Base-by-base conservation (phyloP, 1,140 invertebrate genomes). In the Lordiphosa stackelbergi region DNA sequence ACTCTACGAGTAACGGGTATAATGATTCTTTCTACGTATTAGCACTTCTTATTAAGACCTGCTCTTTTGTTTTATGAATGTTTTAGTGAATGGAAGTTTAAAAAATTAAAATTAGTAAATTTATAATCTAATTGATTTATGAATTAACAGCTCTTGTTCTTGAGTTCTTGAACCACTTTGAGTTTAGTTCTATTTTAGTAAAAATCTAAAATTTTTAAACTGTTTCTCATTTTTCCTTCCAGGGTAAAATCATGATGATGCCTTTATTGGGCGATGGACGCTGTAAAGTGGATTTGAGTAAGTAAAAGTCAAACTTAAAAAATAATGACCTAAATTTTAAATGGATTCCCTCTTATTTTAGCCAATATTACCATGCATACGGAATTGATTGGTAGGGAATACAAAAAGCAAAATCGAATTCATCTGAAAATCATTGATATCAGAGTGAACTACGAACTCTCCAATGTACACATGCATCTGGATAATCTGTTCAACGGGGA, bases 401-500 rank as follows among this genome's bases (percentile, higher is more conserved):
- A 91, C 12, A 63, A 85, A 8, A 88, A 89, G 51, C 58, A 86
- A 28, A 59, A 62, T 7, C 73, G 87, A 3, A 48, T 86, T 53
- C 90, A 91, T 66, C 90, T 91, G 28, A 89, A 90, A 35, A 90
- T 93, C 4, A 89, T 89, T 34, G 89, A 91, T n/a, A 90, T 94
- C 16, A 89, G 89, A 34, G 88, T 93, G 0, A 89, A 91, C 48
- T 93, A 93, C 63, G 88, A 91, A 8, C 89, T 93, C 6, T 90
- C 89, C 1, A 75, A 90, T 34, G 91, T 91, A 0, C 87, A 88
- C 5, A 89, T 94, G 48, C 86, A 92, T 49, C 86, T 94, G 5
- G 90, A 92, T 5, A 92, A 94, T 88, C 86, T 94, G 0, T 94
- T 94, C 68, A 91, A 92, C 60, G 92, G 92, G 0, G 92, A 94